These are phyloP conservation scores for Carassius carassius DNA, from an alignment of 2,113 vertebrate genomes.

Conservation along the genomic window DNA sequence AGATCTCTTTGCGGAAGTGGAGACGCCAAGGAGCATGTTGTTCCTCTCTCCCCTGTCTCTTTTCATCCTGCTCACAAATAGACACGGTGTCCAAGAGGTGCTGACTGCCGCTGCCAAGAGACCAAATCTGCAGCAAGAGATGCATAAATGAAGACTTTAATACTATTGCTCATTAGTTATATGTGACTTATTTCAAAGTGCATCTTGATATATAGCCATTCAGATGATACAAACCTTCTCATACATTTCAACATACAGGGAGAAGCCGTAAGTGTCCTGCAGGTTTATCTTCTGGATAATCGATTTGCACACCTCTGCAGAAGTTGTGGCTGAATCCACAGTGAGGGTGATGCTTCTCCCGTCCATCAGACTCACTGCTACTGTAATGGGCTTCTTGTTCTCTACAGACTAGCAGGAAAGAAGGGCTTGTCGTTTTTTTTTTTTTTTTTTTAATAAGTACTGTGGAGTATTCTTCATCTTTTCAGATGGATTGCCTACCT, in stretches of 20 bases:
- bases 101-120: slow-evolving; percentile 80
- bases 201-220: background rate
- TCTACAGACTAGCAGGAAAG: slow-evolving; percentile 79
- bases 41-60: slow-evolving; percentile 76
- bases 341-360: slow-evolving; percentile 73
- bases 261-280: slow-evolving; percentile 87
- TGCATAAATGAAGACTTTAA: background rate
- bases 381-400: slow-evolving; percentile 76
- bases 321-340: slow-evolving; percentile 85
- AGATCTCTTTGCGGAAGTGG: slow-evolving; percentile 89
- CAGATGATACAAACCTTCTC: slow-evolving; percentile 79
- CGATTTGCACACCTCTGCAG: slow-evolving; percentile 81
- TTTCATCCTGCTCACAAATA: slow-evolving; percentile 89
- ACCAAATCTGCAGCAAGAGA: slow-evolving; percentile 80
- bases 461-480: background rate
- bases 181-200: background rate
- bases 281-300: slow-evolving; percentile 77
- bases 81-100: slow-evolving; percentile 89
- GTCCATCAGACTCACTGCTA: slow-evolving; percentile 78
- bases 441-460: background rate
- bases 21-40: slow-evolving; percentile 82
- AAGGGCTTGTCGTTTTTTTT: background rate
- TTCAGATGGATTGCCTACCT: slow-evolving; percentile 74
- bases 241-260: slow-evolving; percentile 85
- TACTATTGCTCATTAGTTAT: background rate